Conservation (phyloP, 2,888 invertebrate species). For the Antitype chi region DNA sequence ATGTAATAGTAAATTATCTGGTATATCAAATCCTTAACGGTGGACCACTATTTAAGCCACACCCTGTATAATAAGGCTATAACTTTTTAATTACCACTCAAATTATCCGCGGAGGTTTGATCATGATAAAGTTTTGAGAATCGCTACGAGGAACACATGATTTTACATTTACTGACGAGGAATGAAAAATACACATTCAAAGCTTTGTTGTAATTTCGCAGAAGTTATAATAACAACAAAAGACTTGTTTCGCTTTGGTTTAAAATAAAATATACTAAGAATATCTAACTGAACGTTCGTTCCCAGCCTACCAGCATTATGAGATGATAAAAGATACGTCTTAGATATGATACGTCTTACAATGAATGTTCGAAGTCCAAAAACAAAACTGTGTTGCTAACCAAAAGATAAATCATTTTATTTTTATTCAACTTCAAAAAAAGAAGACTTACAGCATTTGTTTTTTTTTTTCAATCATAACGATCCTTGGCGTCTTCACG, state of each 20-base stretch:
- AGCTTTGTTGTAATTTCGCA: constrained; percentile 9
- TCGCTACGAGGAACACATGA: background rate
- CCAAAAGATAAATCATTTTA: background rate
- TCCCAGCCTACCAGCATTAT: too few relatives aligned
- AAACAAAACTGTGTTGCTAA: background rate
- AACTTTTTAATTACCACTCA: background rate
- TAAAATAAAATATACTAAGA: constrained; percentile 20
- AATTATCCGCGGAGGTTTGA: background rate
- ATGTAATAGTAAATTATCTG: too few relatives aligned
- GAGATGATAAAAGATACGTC: background rate
- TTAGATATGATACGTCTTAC: too few relatives aligned
- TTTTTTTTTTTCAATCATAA: too few relatives aligned
- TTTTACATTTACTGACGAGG: background rate
- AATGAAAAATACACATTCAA: background rate
- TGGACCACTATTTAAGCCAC: too few relatives aligned
- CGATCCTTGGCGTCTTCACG: too few relatives aligned
- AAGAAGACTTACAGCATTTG: background rate
- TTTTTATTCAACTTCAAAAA: background rate
- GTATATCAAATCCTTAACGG: too few relatives aligned
- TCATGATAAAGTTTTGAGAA: background rate
- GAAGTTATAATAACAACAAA: constrained; percentile 12
- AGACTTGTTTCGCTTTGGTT: background rate
- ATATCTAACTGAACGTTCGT: background rate
- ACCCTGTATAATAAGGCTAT: background rate
- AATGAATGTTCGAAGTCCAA: background rate